Evolutionary conservation across 2,113 vertebrate species (phyloP), one percentile per base, ranked within the genome.

Genomic region (Mirza zaza): DNA sequence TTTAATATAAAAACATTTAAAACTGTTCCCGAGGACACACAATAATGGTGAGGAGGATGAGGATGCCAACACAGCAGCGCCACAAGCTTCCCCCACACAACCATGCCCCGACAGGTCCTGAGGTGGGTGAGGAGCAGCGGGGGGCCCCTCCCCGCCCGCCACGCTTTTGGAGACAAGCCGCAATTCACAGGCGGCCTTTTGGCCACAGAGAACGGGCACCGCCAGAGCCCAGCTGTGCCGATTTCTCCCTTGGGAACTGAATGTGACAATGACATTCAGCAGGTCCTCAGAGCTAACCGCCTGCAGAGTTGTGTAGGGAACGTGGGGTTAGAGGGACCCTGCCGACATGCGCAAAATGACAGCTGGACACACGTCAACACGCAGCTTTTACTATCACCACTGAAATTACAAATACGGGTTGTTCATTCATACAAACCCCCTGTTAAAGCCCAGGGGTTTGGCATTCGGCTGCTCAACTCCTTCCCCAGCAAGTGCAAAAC

Each of bases 251-350:
- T 1, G 21, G 87, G 85, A 45, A 7, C 79, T 1, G 23, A 89
- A 25, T 12, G 21, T 34, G 55, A 0, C 0, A 0, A 12, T 3
- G 48, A 45, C 82, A 57, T n/a, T 21, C 18, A 39, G 93, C 87
- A 63, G 63, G 2, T 59, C 59, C 88, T 57, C 45, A 7, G 39
- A 36, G 65, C 91, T 42, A 29, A 92, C 61, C 5, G 39, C 67
- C 45, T 27, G 71, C 88, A 82, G 73, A 86, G 94, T 50, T 81
- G 86, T 52, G 93, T 52, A 57, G 93, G 89, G 79, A 87, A 61
- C 55, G 2, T 0, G 57, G 39, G 75, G 68, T 63, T n/a, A 34
- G 83, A 75, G 3, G 14, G 76, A 32, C 80, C 39, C 79, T n/a
- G 70, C 84, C 87, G 21, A n/a, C 86, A 52, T 14, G 85, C n/a